Base-by-base conservation (phyloP, 2,113 vertebrate species). In the Myotis yumanensis region DNA sequence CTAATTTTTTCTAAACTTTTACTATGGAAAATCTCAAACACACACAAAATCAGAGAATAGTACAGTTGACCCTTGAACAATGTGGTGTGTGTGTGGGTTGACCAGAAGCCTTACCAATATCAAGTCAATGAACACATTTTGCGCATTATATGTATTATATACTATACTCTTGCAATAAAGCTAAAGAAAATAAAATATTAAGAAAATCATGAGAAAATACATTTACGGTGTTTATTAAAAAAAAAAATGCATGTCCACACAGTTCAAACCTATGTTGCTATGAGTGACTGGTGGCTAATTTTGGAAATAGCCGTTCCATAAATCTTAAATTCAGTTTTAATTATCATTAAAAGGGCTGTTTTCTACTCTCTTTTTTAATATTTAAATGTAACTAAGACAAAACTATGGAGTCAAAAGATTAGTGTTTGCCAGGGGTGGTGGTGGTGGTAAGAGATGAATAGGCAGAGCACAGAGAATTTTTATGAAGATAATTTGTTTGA, bases 1-100 rank as follows among this genome's bases (percentile, higher is more conserved):
- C 30, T 90, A 69, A 48, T 59, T 75, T 83, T 46, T 1, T 1
- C 0, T 79, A 84, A 88, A 69, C 9, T 75, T 83, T 77, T 92
- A 81, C 37, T 75, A 81, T 30, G 7, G 25, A 57, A 96, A 94
- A 86, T 82, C 57, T 76, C 75, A 92, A 86, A 73, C 30, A 82
- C 52, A 59, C 3, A 81, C 7, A 92, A 90, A 81, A 89, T 75
- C 18, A 76, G 23, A 71, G 10, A 66, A 82, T 2, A 83, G 37
- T 46, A 32, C 37, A 46, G 37, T 46, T 64, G 57, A 46, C 28
- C 57, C 80, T 64, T 20, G 57, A 64, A 64, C 37, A 64, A 64
- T 32, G 40, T n/a, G 10, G 18, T 69, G 22, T 17, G 46, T 16
- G 43, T 28, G 1, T 2, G 35, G 35, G 25, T 18, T 83, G 57